Evolutionary conservation across 2,888 invertebrate genomes (phyloP).

Genomic region (Amphipyra tragopoginis): DNA sequence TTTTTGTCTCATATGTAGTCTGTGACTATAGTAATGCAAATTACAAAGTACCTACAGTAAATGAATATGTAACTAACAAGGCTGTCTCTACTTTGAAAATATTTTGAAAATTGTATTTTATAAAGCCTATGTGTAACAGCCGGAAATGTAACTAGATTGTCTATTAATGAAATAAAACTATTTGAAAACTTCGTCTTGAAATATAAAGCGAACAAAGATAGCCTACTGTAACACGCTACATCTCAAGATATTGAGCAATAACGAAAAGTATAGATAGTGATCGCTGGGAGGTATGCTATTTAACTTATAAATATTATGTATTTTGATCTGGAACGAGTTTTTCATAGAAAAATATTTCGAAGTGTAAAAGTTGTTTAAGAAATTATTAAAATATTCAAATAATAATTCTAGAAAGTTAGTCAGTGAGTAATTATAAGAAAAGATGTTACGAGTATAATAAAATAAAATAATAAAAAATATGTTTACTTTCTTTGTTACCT

Average conservation of each 20-base stretch:
- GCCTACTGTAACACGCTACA: constrained; percentile 44
- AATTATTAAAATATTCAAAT: constrained; percentile 87
- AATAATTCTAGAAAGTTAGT: constrained; percentile 88
- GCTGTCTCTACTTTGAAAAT: constrained; percentile 70
- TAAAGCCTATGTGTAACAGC: constrained; percentile 63
- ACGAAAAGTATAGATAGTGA: constrained; percentile 60
- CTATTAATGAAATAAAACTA: constrained; percentile 49
- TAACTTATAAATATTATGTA: constrained; percentile 66
- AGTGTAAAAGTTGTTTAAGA: constrained; percentile 84
- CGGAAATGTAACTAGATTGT: constrained; percentile 62
- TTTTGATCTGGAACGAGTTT: constrained; percentile 83
- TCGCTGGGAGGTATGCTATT: constrained; percentile 63
- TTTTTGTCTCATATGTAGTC: constrained; percentile 62
- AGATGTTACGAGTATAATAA: constrained; percentile 89
- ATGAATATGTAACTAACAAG: constrained; percentile 66
- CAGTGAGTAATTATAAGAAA: constrained; percentile 86
- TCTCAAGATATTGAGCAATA: constrained; percentile 63
- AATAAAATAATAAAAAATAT: constrained; percentile 80
- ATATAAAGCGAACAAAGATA: constrained; percentile 39
- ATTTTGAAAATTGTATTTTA: constrained; percentile 69
- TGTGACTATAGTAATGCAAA: constrained; percentile 51
- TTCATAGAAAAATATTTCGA: constrained; percentile 81
- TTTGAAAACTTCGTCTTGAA: constrained; percentile 40
- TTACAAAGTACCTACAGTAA: constrained; percentile 48
- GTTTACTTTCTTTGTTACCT: constrained; percentile 17